Evolutionary conservation across 53 echinoderm and acorn worm species (phyloP).

Genomic region (Mesocentrotus franciscanus): DNA sequence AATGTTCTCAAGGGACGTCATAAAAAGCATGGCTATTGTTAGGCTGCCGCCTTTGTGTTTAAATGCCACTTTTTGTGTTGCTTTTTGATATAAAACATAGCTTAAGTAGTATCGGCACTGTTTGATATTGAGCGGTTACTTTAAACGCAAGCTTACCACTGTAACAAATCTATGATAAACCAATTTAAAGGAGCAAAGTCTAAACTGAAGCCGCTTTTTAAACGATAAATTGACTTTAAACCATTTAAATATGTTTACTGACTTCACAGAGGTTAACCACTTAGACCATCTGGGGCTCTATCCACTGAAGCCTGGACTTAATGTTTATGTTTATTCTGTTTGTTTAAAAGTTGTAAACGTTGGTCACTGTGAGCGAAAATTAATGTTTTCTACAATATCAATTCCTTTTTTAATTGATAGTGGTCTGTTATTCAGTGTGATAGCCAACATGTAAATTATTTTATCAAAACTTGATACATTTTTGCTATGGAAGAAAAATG

Average conservation of each 20-base stretch:
- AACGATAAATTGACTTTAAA: slow-evolving; percentile 26
- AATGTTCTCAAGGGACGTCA: not conserved
- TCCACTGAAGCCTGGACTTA: too few species aligned
- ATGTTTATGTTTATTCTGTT: too few species aligned
- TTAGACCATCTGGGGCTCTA: not conserved
- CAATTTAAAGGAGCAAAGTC: slow-evolving; percentile 13
- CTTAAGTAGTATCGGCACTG: not conserved
- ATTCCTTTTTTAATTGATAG: too few species aligned
- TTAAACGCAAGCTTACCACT: not conserved
- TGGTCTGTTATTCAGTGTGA: too few species aligned
- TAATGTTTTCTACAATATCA: too few species aligned
- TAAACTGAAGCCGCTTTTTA: slow-evolving; percentile 11
- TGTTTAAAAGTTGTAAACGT: too few species aligned
- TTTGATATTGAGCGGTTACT: not conserved
- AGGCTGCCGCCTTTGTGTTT: not conserved
- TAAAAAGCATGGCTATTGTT: not conserved
- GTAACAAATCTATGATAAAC: not conserved
- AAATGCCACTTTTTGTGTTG: not conserved
- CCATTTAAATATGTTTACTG: slow-evolving; percentile 1
- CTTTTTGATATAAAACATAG: not conserved
- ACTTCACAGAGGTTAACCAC: not conserved
- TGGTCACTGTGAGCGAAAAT: too few species aligned
- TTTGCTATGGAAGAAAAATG: too few species aligned
- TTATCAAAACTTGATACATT: too few species aligned
- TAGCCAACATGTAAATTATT: too few species aligned